Conservation (phyloP, 2,113 vertebrate species). For the Smithornis capensis region DNA sequence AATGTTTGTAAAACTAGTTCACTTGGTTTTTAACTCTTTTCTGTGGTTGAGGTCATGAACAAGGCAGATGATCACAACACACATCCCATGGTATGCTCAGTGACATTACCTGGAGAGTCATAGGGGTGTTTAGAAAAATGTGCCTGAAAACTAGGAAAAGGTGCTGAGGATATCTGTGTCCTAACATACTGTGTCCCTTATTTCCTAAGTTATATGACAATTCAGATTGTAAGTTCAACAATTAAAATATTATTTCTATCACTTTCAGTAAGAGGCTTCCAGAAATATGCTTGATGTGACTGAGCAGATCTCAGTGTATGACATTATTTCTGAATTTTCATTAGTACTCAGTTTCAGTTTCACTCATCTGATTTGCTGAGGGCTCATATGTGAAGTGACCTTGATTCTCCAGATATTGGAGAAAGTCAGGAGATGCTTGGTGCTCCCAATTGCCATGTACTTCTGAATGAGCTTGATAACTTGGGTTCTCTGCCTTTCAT, state of each 20-base stretch:
- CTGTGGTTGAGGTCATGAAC: not conserved
- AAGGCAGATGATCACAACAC: not conserved
- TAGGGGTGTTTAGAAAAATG: not conserved
- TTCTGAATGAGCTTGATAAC: not conserved
- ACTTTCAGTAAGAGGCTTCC: not conserved
- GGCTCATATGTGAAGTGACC: not conserved
- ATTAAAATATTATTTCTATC: not conserved
- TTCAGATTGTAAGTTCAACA: not conserved
- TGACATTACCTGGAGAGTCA: not conserved
- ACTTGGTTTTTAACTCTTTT: not conserved
- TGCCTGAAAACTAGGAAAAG: not conserved
- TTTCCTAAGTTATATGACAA: not conserved
- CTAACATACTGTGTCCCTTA: not conserved
- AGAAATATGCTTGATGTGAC: not conserved
- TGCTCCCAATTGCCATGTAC: not conserved
- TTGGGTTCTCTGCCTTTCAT: not conserved
- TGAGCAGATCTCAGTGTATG: not conserved
- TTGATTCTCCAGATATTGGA: not conserved
- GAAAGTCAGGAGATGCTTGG: not conserved
- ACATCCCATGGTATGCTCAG: not conserved
- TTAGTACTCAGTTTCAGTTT: not conserved
- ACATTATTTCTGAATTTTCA: not conserved
- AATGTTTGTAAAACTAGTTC: not conserved
- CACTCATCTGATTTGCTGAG: not conserved
- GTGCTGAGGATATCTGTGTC: not conserved